Conservation (phyloP, 35 echinoderm and acorn worm genomes). For the Anneissia japonica region DNA sequence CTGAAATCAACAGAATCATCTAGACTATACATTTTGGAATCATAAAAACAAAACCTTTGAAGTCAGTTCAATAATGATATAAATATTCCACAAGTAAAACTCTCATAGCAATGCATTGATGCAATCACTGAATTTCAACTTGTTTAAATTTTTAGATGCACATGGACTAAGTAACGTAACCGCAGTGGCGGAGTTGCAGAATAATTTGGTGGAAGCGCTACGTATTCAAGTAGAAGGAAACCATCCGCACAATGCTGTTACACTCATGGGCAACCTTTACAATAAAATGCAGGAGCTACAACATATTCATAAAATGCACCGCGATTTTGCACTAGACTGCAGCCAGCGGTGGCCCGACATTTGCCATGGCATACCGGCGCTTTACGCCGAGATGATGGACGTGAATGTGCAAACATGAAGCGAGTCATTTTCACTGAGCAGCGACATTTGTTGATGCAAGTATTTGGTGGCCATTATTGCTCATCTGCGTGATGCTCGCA, state of each 20-base stretch:
- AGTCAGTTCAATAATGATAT: too few relatives aligned
- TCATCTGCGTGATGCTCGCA: not conserved
- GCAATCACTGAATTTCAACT: too few relatives aligned
- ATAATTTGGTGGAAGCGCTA: conserved; percentile 84
- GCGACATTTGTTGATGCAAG: not conserved
- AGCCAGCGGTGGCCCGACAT: conserved; percentile 83
- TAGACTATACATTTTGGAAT: too few relatives aligned
- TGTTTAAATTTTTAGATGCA: conserved; percentile 41
- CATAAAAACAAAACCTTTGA: too few relatives aligned
- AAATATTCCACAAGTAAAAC: too few relatives aligned
- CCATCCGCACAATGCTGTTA: conserved; percentile 56
- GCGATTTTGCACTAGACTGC: conserved; percentile 81
- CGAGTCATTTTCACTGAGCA: not conserved
- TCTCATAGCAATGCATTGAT: too few relatives aligned
- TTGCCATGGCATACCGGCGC: conserved; percentile 66
- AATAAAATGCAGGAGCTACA: conserved; percentile 72
- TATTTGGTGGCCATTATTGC: not conserved
- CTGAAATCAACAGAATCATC: too few relatives aligned
- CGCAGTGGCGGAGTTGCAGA: conserved; percentile 65
- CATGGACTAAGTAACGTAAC: conserved; percentile 71
- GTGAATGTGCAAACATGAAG: not conserved
- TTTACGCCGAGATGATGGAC: conserved; percentile 99
- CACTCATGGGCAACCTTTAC: conserved; percentile 74
- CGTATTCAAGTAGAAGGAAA: conserved; percentile 89
- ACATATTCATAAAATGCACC: conserved; percentile 79